Percentiles rank a stretch among this genome's conserved stretches.
phyloP scores from a whole-genome alignment of 1,140 invertebrate genomes.

The Hormaphis cornu region DNA sequence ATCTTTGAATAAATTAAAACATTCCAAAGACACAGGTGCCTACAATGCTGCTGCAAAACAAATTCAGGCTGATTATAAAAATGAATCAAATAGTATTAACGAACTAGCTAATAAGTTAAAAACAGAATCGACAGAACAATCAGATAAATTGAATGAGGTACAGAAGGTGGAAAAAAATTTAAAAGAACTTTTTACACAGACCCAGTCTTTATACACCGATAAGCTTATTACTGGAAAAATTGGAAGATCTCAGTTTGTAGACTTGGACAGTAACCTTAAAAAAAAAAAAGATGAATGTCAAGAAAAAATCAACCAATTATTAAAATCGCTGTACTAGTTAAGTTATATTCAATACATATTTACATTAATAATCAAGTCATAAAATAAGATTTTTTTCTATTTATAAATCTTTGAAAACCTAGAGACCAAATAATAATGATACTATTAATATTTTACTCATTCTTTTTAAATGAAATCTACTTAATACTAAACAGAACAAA shows the following conservation, averaged over 20 bases:
- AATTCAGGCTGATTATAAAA: slow-evolving; percentile 56
- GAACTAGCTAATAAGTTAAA: slow-evolving; percentile 53
- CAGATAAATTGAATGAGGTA: slow-evolving; percentile 55
- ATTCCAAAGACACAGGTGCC: slow-evolving; percentile 51
- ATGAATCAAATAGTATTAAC: slow-evolving; percentile 49
- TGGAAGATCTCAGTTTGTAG: slow-evolving; percentile 54
- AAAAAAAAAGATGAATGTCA: slow-evolving; percentile 58
- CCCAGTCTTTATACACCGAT: slow-evolving; percentile 52
- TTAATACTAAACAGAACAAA: background rate
- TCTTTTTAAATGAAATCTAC: background rate
- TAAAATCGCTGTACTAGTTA: slow-evolving; percentile 45
- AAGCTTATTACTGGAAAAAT: slow-evolving; percentile 59
- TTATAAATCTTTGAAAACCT: background rate
- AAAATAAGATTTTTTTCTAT: background rate
- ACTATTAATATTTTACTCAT: background rate
- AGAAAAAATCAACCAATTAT: slow-evolving; percentile 55
- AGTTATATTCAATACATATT: background rate
- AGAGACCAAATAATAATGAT: background rate
- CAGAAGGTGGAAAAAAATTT: slow-evolving; percentile 52
- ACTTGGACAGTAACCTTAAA: slow-evolving; percentile 49
- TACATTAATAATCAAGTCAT: background rate
- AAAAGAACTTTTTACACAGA: slow-evolving; percentile 47
- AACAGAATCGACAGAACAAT: slow-evolving; percentile 52
- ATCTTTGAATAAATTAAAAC: slow-evolving; percentile 54
- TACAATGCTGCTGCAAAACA: slow-evolving; percentile 51